A percentile compares a stretch with the other conserved stretches of the same genome.
Conservation (phyloP, 2,888 invertebrate species). For the Mythimna lalbum region DNA sequence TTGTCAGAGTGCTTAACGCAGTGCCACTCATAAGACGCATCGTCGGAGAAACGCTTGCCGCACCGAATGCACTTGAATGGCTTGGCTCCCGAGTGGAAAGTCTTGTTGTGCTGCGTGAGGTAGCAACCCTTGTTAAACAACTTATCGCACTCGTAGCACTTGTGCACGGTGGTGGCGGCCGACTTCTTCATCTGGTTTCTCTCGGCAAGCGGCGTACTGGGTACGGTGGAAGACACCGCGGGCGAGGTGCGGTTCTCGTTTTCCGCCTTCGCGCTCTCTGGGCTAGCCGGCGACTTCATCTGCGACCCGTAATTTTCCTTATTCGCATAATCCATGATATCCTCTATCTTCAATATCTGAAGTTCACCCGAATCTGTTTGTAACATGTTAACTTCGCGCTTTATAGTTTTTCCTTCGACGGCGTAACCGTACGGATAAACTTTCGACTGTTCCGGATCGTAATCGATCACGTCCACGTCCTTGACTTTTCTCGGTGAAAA, state of each 20-base stretch:
- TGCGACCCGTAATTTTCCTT: constrained; percentile 88
- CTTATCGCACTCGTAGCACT: constrained; percentile 96
- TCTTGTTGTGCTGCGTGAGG: constrained; percentile 97
- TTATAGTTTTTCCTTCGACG: constrained; percentile 85
- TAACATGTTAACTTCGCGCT: constrained; percentile 79
- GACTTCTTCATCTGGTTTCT: constrained; percentile 83
- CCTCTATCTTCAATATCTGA: constrained; percentile 86
- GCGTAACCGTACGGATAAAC: constrained; percentile 83
- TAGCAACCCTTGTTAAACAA: constrained; percentile 96
- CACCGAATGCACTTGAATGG: constrained; percentile 96
- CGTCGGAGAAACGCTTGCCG: constrained; percentile 95
- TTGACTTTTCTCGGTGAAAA: constrained; percentile 81
- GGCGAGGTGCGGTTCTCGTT: constrained; percentile 82
- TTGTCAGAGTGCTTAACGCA: constrained; percentile 94
- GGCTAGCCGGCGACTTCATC: constrained; percentile 88
- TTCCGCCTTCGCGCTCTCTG: constrained; percentile 85
- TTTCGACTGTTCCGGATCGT: constrained; percentile 80
- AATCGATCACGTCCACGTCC: constrained; percentile 79
- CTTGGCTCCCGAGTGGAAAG: constrained; percentile 96
- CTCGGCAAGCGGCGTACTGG: constrained; percentile 85
- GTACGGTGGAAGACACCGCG: constrained; percentile 82
- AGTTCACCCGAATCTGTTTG: constrained; percentile 79
- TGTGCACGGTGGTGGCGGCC: constrained; percentile 85
- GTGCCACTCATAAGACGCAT: constrained; percentile 93
- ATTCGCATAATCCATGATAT: constrained; percentile 89